Conservation (phyloP, 2,888 invertebrate genomes). For the Saturnia pavonia region DNA sequence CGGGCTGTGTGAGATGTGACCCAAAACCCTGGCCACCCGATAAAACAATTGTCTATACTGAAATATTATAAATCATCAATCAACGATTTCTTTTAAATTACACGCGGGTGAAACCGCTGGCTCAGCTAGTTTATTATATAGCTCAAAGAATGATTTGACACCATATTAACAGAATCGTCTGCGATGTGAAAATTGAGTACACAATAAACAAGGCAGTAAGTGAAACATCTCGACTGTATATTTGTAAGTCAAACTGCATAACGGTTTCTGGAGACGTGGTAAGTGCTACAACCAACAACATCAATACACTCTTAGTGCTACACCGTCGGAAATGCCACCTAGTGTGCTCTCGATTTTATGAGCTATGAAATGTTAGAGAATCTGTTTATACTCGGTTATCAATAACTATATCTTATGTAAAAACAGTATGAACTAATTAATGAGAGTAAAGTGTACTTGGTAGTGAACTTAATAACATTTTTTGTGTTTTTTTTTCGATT, state of each 20-base stretch:
- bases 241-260: slow-evolving; percentile 71
- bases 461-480: too few relatives aligned
- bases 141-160: neutral
- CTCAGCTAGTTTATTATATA: neutral
- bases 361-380: slow-evolving; percentile 17
- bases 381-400: neutral
- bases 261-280: slow-evolving; percentile 59
- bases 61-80: too few relatives aligned
- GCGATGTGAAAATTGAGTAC: slow-evolving; percentile 14
- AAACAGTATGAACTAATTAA: too few relatives aligned
- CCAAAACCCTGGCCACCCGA: too few relatives aligned
- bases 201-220: slow-evolving; percentile 40
- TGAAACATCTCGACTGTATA: slow-evolving; percentile 66
- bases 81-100: too few relatives aligned
- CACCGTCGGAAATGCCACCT: slow-evolving; percentile 63
- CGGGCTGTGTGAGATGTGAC: too few relatives aligned
- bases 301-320: slow-evolving; percentile 64
- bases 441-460: too few relatives aligned
- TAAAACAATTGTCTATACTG: too few relatives aligned
- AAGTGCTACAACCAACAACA: slow-evolving; percentile 73
- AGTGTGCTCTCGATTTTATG: slow-evolving; percentile 40
- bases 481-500: too few relatives aligned
- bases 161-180: neutral
- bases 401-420: neutral
- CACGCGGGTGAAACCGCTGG: too few relatives aligned